Evolutionary conservation across 2,113 vertebrate genomes (phyloP).

Genomic region (Colaptes auratus): DNA sequence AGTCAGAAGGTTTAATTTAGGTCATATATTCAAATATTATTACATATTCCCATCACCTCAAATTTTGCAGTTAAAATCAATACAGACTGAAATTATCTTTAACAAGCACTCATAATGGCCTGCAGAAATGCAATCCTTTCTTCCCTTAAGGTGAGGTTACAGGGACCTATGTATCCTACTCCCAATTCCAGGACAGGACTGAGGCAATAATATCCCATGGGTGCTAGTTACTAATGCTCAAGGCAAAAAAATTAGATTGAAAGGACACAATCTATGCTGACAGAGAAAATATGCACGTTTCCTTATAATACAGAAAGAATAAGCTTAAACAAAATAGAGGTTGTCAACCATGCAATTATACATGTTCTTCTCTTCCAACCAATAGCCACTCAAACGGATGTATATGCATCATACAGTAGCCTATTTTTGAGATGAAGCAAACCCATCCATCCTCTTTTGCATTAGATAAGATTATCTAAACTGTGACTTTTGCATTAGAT

Average conservation of each 20-base stretch:
- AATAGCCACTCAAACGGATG: not conserved
- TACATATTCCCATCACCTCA: not conserved
- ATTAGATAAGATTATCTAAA: not conserved
- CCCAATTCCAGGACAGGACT: not conserved
- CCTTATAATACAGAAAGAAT: not conserved
- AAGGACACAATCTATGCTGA: rapidly evolving
- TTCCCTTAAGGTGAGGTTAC: not conserved
- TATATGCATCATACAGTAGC: rapidly evolving
- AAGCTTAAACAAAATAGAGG: not conserved
- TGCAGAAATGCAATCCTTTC: not conserved
- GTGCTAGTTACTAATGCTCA: not conserved
- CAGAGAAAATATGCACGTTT: not conserved
- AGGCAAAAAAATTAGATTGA: not conserved
- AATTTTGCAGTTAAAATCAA: not conserved
- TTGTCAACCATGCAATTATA: not conserved
- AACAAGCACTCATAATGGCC: not conserved
- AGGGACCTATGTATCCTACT: not conserved
- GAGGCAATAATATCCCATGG: not conserved
- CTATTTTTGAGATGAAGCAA: not conserved
- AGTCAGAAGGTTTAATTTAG: not conserved
- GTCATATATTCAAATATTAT: not conserved
- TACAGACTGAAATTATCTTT: not conserved
- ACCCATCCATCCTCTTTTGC: not conserved
- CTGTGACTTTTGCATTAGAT: not conserved
- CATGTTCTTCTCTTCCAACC: not conserved